Base-by-base conservation (phyloP, 2,113 vertebrate species). In the Cynopterus brachyotis region DNA sequence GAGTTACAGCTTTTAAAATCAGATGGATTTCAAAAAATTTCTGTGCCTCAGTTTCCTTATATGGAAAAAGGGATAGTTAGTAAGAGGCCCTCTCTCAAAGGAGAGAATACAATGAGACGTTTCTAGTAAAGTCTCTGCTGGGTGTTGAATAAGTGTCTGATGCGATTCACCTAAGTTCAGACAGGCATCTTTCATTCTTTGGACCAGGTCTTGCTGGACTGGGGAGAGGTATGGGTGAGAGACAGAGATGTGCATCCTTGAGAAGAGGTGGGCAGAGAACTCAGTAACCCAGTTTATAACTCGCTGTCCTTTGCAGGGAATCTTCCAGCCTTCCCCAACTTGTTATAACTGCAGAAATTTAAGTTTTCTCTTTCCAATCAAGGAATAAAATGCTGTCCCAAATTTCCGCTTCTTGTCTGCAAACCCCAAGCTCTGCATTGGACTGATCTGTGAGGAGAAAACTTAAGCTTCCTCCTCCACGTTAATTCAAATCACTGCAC, bases 41-140 rank as follows among this genome's bases (percentile, higher is more conserved):
- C n/a, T 80, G 4, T 45, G 88, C 6, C 47, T 95, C 66, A 22
- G 15, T 92, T 92, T 96, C 35, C 40, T 91, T 24, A 72, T 78
- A 50, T 67, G 28, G 62, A 90, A 87, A 90, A 45, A 64, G 47
- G 20, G 3, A 2, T 16, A 73, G n/a, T n/a, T 37, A 30, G 32
- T 53, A 32, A 30, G 8, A 85, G 72, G n/a, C 57, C 12, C 40
- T 72, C 53, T 22, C 17, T 81, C 47, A 66, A 47, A 47, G 45
- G 22, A 60, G 70, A 67, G 62, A 73, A 78, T 28, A 9, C 5
- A 88, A 66, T 5, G 24, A 15, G 64, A 80, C 76, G 17, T 53
- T 10, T 11, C 12, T 9, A 59, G 45, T 0, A 30, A 66, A 92
- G 10, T 4, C 24, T 26, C 70, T 12, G 13, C 8, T 32, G 26